A percentile compares a stretch with the other conserved stretches of the same genome.
These are phyloP conservation scores for Antheraea yamamai DNA, from an alignment of 2,888 invertebrate genomes.

Conservation along the genomic window DNA sequence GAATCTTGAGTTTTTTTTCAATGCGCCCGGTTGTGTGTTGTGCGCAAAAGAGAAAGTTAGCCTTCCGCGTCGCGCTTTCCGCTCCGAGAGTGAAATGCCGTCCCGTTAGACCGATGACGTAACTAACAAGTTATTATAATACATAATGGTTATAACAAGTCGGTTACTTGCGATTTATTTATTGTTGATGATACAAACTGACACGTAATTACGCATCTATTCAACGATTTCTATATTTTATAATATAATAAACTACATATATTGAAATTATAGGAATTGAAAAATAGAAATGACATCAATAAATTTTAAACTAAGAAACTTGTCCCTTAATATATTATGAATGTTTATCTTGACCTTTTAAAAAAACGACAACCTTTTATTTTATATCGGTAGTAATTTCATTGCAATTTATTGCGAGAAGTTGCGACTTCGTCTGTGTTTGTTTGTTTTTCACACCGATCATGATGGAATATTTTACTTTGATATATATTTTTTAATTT, in stretches of 20 bases:
- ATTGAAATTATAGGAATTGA: not conserved
- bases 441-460: too few relatives aligned
- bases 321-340: not conserved
- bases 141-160: slow-evolving; percentile 42
- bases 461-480: too few relatives aligned
- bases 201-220: not conserved
- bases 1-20: slow-evolving; percentile 54
- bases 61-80: slow-evolving; percentile 80
- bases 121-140: slow-evolving; percentile 61
- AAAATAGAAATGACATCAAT: not conserved
- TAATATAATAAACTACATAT: not conserved
- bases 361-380: not conserved
- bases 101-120: slow-evolving; percentile 74
- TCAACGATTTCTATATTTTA: not conserved
- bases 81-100: slow-evolving; percentile 79
- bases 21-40: slow-evolving; percentile 42
- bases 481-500: too few relatives aligned
- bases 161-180: slow-evolving; percentile 6
- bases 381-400: not conserved
- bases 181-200: not conserved
- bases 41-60: slow-evolving; percentile 79
- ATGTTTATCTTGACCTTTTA: not conserved
- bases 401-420: not conserved
- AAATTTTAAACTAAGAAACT: not conserved
- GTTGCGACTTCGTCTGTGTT: too few relatives aligned